Evolutionary conservation across 2,113 vertebrate species (phyloP).

Genomic region (Sula dactylatra): DNA sequence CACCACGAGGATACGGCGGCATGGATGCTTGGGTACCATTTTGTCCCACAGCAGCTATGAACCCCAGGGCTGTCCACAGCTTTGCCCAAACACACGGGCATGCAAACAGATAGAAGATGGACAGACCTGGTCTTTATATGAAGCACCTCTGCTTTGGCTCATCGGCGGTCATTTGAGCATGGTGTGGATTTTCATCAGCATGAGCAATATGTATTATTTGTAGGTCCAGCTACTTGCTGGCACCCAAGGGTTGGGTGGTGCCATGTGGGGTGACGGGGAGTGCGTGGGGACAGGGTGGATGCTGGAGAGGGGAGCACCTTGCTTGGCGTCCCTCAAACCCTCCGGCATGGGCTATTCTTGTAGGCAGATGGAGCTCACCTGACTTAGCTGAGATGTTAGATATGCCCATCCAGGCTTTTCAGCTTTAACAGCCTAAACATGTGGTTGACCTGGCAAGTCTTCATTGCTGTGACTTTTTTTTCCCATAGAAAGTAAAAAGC

Average conservation of each 20-base stretch:
- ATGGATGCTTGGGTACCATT: background rate
- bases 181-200: background rate
- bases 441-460: background rate
- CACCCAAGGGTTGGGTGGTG: background rate
- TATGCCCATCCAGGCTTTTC: background rate
- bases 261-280: background rate
- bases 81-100: background rate
- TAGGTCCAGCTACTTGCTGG: background rate
- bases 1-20: rapidly evolving
- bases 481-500: background rate
- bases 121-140: background rate
- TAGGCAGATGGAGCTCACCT: background rate
- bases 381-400: background rate
- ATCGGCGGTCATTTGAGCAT: background rate
- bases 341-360: background rate
- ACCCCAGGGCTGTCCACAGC: background rate
- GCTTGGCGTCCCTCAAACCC: background rate
- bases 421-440: background rate
- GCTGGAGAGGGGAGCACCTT: background rate
- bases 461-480: background rate
- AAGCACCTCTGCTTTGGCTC: background rate
- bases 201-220: background rate
- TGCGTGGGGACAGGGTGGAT: background rate
- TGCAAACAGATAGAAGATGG: background rate
- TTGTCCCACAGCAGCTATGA: background rate